Percentiles rank a stretch among this genome's conserved stretches.
phyloP scores from a whole-genome alignment of 2,888 invertebrate species.

The Eucera pruinosa region DNA sequence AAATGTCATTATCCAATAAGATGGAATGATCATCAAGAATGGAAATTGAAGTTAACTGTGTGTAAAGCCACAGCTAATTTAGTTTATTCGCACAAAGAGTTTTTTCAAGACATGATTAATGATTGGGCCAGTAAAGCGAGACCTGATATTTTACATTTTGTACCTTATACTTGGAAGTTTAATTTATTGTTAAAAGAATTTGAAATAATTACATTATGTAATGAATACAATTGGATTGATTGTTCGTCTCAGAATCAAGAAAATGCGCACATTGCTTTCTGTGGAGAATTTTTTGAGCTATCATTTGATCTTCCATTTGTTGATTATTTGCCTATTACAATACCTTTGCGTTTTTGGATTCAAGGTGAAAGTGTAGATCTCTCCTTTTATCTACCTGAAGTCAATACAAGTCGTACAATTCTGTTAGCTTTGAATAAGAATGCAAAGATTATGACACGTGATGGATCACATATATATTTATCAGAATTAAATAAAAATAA shows the following conservation, averaged over 20 bases:
- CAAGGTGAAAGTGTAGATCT: constrained; percentile 97
- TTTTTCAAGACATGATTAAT: constrained; percentile 96
- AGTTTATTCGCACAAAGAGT: constrained; percentile 97
- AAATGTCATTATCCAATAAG: constrained; percentile 95
- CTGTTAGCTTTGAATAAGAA: constrained; percentile 94
- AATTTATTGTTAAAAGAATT: constrained; percentile 96
- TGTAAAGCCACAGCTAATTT: constrained; percentile 97
- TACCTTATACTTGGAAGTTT: constrained; percentile 98
- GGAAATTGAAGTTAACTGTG: constrained; percentile 95
- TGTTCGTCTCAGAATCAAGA: constrained; percentile 98
- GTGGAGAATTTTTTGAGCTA: constrained; percentile 96
- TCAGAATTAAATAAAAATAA: constrained; percentile 86
- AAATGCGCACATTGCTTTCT: constrained; percentile 96
- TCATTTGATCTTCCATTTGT: constrained; percentile 97
- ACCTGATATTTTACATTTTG: constrained; percentile 96
- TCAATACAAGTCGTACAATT: constrained; percentile 93
- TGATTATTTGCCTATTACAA: constrained; percentile 96
- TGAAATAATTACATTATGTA: constrained; percentile 96
- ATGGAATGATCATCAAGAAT: constrained; percentile 99
- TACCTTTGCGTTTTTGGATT: constrained; percentile 96
- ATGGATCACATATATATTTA: constrained; percentile 87
- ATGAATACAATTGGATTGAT: constrained; percentile 99
- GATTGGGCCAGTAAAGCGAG: constrained; percentile 98
- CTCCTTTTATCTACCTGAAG: constrained; percentile 95
- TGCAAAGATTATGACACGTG: constrained; percentile 92